Evolutionary conservation across 2,888 invertebrate species (phyloP).

Genomic region (Adelphocoris suturalis): DNA sequence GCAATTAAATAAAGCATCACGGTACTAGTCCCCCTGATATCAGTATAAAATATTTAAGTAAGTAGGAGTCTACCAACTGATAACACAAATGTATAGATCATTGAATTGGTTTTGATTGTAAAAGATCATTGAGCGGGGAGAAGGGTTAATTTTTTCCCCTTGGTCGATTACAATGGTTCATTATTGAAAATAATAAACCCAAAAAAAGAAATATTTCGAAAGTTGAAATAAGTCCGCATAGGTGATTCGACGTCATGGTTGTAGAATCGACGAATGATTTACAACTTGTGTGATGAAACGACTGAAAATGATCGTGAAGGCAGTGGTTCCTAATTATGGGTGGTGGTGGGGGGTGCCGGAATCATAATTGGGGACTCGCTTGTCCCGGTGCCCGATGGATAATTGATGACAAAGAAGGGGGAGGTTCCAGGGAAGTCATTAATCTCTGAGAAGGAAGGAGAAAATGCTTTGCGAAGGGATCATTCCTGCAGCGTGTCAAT

Average conservation of each 20-base stretch:
- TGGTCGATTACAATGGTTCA: no score
- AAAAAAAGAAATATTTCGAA: background rate
- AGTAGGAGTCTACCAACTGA: no score
- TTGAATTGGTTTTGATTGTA: no score
- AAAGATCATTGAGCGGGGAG: no score
- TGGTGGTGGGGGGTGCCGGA: background rate
- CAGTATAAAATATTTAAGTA: no score
- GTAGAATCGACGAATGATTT: background rate
- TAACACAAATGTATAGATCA: no score
- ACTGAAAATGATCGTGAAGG: background rate
- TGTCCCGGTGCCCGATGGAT: background rate
- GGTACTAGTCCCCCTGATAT: no score
- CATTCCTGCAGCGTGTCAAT: background rate
- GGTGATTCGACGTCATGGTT: background rate
- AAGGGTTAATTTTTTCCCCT: no score
- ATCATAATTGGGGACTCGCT: constrained; percentile 17
- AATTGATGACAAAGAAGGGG: background rate
- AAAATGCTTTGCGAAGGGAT: background rate
- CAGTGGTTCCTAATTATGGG: background rate
- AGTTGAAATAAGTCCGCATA: background rate
- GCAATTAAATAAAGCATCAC: no score
- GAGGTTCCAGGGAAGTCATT: background rate
- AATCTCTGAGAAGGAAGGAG: background rate
- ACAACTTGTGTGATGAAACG: background rate
- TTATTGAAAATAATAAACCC: no score